Percentiles rank a stretch among this genome's conserved stretches.
Conservation (phyloP, 1,140 invertebrate species). For the Agrypnia vestita region DNA sequence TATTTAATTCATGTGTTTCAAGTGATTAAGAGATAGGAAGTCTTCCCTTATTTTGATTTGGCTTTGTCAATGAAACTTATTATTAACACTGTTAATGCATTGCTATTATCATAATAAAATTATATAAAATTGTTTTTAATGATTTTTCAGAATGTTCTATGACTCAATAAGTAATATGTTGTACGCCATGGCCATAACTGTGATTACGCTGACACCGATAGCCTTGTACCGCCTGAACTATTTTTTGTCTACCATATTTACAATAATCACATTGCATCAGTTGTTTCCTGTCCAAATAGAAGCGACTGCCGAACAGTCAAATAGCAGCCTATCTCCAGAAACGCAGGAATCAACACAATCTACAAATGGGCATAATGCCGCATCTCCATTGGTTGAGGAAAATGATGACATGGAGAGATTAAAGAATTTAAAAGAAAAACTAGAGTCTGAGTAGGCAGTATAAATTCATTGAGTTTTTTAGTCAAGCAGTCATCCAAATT, state of each 20-base stretch:
- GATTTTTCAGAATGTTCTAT: constrained; percentile 70
- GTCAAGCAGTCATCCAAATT: too few relatives aligned
- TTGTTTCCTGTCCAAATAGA: constrained; percentile 24
- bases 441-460: constrained; percentile 30
- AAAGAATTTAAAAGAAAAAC: constrained; percentile 43
- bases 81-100: too few relatives aligned
- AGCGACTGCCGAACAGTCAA: not conserved
- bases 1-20: too few relatives aligned
- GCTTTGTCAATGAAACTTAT: too few relatives aligned
- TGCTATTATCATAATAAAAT: too few relatives aligned
- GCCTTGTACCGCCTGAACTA: constrained; percentile 74
- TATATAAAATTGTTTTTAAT: constrained; percentile 47
- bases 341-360: not conserved
- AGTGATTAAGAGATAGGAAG: too few relatives aligned
- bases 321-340: not conserved
- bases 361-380: constrained; percentile 2
- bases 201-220: constrained; percentile 73
- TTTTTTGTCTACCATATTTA: constrained; percentile 72
- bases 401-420: constrained; percentile 38
- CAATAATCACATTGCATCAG: constrained; percentile 71
- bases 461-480: too few relatives aligned
- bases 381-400: constrained; percentile 38
- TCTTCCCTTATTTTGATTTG: too few relatives aligned
- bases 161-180: constrained; percentile 69
- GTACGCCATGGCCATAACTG: constrained; percentile 70